Evolutionary conservation across 2,888 invertebrate genomes (phyloP), one percentile per base, ranked within the genome.

Genomic region (Perizoma flavofasciatum): DNA sequence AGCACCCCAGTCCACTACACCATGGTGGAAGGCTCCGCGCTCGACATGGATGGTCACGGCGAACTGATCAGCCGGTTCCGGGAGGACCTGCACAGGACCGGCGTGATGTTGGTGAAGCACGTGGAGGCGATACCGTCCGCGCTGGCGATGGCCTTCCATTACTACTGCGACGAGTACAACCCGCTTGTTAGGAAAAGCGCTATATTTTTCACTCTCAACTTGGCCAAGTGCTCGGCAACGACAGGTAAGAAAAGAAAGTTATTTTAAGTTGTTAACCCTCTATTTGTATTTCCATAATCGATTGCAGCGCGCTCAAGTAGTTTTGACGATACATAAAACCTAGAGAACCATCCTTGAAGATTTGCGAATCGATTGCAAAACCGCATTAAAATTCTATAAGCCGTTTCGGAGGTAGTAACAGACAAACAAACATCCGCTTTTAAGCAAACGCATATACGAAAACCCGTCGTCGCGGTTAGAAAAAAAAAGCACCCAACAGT

Each of bases 61-160:
- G 89, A 91, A 56, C 76, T 92, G 0, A 85, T 91, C 49, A 73
- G 72, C 11, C 75, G 72, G 46, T 90, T 86, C 55, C 75, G 79
- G 0, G 73, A 75, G 5, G 83, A 82, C 34, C 75, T 92, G 0
- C 71, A 75, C 34, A 75, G 69, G 68, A 78, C 79, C 5, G 92
- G 92, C 5, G 86, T 90, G 22, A 79, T 92, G 82, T 74, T 92
- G 2, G 84, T 92, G 5, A 82, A 79, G 46, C 81, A 88, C 49
- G 55, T 92, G 5, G 88, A 88, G 22, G 77, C 69, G 11, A 71
- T 92, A 2, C 89, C 91, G 0, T 82, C 91, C 0, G 64, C 74
- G 5, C 76, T 92, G 1, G 92, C 92, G 0, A 91, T 90, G 89
- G 92, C 92, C 1, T 90, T 92, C 66, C 92, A 92, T 68, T 92